Conservation (phyloP, 2,113 vertebrate species). For the Oreocharis arfaki region DNA sequence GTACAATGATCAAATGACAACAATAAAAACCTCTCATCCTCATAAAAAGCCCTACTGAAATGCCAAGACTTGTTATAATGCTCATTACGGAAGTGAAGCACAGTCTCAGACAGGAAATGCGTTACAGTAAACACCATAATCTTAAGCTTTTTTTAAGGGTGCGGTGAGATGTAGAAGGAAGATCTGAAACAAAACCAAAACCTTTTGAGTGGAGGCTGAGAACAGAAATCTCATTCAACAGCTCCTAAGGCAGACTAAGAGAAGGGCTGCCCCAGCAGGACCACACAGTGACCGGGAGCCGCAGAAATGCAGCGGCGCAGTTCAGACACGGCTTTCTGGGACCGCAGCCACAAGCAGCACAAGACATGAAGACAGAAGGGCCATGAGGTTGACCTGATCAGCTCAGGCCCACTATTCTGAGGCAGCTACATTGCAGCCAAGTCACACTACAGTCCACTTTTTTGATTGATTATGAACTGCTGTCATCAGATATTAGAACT, state of each 20-base stretch:
- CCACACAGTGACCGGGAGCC: accelerated
- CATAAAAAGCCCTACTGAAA: background rate
- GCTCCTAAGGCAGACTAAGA: background rate
- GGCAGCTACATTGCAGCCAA: background rate
- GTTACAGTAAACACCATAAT: background rate
- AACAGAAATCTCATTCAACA: background rate
- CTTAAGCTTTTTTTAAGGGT: background rate
- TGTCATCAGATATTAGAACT: background rate
- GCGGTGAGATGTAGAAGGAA: background rate
- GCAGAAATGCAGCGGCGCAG: accelerated
- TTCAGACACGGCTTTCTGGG: background rate
- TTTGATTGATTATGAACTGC: background rate
- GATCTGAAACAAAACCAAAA: background rate
- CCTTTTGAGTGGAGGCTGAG: background rate
- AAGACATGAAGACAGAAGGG: background rate
- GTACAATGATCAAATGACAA: background rate
- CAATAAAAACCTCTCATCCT: background rate
- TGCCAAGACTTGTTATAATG: background rate
- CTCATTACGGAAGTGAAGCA: background rate
- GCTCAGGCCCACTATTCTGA: background rate
- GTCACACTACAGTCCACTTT: background rate
- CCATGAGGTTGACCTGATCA: background rate
- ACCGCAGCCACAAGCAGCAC: background rate
- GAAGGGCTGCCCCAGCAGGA: background rate
- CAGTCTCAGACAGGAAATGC: background rate